Evolutionary conservation across 2,888 invertebrate species (phyloP).

Genomic region (Amphiduros pacificus): DNA sequence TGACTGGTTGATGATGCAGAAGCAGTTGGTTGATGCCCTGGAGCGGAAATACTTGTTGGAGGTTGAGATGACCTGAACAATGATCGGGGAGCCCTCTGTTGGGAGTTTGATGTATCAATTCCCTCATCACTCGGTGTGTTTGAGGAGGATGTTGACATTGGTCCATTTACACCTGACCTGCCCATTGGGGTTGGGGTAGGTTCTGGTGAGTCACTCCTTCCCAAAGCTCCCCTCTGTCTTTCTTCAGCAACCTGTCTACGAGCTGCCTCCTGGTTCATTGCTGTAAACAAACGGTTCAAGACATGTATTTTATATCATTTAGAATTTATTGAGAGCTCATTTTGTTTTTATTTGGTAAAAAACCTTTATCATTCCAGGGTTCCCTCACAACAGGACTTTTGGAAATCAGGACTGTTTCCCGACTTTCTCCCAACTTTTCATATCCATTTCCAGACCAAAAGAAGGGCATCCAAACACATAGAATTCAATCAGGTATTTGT

Average conservation of each 20-base stretch:
- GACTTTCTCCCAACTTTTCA: neutral
- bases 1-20: no score
- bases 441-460: neutral
- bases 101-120: neutral
- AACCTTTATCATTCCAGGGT: neutral
- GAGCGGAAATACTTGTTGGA: neutral
- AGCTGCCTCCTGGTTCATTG: slow-evolving; percentile 17
- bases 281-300: slow-evolving; percentile 1
- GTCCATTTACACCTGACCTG: neutral
- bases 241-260: slow-evolving; percentile 15
- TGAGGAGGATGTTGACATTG: neutral
- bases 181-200: neutral
- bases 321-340: neutral
- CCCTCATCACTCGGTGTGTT: slow-evolving; percentile 5
- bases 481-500: neutral
- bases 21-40: neutral
- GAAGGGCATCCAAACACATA: neutral
- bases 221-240: slow-evolving; percentile 3
- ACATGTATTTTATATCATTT: neutral
- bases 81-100: neutral
- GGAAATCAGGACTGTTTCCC: neutral
- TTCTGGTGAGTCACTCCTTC: neutral
- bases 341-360: no score
- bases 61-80: neutral
- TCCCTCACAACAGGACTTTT: neutral